Evolutionary conservation across 2,888 invertebrate species (phyloP).

Genomic region (Octodonta nipae): DNA sequence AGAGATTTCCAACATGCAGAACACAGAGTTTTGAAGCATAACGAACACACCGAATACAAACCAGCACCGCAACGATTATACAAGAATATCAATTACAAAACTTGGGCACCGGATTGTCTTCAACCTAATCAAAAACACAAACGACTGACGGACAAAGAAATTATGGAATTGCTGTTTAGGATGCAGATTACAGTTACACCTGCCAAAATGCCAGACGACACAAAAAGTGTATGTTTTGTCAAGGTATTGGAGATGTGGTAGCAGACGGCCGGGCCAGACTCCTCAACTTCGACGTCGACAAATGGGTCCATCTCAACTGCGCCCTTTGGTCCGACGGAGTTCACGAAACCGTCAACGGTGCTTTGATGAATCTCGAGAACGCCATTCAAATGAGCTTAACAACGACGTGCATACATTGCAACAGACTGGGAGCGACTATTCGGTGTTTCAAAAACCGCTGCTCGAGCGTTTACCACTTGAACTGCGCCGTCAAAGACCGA

Average conservation of each 20-base stretch:
- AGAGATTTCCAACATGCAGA: slow-evolving; percentile 12
- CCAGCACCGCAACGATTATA: slow-evolving; percentile 15
- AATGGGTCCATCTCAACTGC: slow-evolving; percentile 98
- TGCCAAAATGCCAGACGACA: slow-evolving; percentile 59
- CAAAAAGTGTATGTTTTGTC: slow-evolving; percentile 76
- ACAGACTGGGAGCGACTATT: slow-evolving; percentile 81
- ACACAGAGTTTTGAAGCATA: slow-evolving; percentile 7
- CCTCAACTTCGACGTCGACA: slow-evolving; percentile 88
- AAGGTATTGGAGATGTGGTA: slow-evolving; percentile 66
- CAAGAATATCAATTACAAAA: slow-evolving; percentile 57
- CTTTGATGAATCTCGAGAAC: slow-evolving; percentile 83
- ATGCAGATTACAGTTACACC: slow-evolving; percentile 69
- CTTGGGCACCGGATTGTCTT: slow-evolving; percentile 56
- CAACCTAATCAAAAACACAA: slow-evolving; percentile 58
- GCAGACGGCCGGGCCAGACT: slow-evolving; percentile 85
- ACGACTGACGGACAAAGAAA: slow-evolving; percentile 64
- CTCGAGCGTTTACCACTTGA: slow-evolving; percentile 81
- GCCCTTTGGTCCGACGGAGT: slow-evolving; percentile 97
- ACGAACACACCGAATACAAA: slow-evolving; percentile 9
- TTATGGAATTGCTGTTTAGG: slow-evolving; percentile 56
- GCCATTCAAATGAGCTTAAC: slow-evolving; percentile 73
- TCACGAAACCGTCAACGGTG: slow-evolving; percentile 92
- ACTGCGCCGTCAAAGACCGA: slow-evolving; percentile 84
- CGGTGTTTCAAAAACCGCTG: slow-evolving; percentile 89
- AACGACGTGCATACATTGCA: slow-evolving; percentile 73